These are phyloP conservation scores for Lipophrys pholis DNA, from an alignment of 2,113 vertebrate genomes.

Conservation along the genomic window DNA sequence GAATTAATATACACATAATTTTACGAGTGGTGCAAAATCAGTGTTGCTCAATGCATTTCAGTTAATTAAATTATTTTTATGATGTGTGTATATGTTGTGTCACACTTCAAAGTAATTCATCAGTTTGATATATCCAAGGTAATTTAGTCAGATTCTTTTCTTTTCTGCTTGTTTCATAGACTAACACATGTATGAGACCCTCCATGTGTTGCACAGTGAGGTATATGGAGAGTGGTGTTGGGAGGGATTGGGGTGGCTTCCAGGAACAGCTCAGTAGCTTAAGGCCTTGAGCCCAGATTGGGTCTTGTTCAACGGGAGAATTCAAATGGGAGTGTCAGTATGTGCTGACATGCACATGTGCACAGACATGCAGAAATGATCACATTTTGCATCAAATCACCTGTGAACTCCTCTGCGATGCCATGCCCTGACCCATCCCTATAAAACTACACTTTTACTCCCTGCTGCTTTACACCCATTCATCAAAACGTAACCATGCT, in stretches of 20 bases:
- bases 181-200: no score
- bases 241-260: conserved; percentile 7
- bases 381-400: conserved; percentile 12
- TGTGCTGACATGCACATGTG: neutral
- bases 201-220: neutral
- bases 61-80: no score
- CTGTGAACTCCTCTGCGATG: neutral
- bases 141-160: no score
- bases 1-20: no score
- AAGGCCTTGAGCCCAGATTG: conserved; percentile 60
- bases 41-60: no score
- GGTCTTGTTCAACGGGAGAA: conserved; percentile 47
- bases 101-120: no score
- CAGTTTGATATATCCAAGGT: no score
- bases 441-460: conserved; percentile 14
- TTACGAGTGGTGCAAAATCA: no score
- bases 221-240: neutral
- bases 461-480: conserved; percentile 37
- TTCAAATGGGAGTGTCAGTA: neutral
- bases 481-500: conserved; percentile 56
- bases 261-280: conserved; percentile 59
- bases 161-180: no score
- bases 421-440: conserved; percentile 12
- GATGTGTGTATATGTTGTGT: no score
- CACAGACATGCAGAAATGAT: conserved; percentile 8